Evolutionary conservation across 1,140 invertebrate species (phyloP).

Genomic region (Sinella curviseta): DNA sequence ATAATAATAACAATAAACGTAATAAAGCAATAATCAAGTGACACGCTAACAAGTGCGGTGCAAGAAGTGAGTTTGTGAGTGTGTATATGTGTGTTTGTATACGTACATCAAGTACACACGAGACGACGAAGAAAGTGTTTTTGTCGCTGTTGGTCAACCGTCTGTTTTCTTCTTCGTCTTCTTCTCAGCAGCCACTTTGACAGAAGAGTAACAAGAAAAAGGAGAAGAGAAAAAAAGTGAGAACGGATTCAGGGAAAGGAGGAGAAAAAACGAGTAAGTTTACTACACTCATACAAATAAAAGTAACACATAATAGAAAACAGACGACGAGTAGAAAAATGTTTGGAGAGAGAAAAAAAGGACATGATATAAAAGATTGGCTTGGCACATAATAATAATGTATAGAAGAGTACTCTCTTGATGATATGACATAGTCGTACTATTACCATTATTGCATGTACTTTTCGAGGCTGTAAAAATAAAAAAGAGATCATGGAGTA

Average conservation of each 20-base stretch:
- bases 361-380: no score
- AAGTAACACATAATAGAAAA: constrained; percentile 5
- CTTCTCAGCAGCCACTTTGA: neutral
- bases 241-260: neutral
- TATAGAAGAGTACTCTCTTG: no score
- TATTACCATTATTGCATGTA: no score
- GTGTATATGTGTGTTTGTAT: neutral
- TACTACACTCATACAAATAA: neutral
- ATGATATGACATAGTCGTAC: no score
- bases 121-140: neutral
- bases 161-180: neutral
- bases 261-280: constrained; percentile 12
- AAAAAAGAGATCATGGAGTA: no score
- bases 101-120: neutral
- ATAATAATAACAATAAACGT: constrained; percentile 3
- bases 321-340: neutral
- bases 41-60: neutral
- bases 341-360: neutral
- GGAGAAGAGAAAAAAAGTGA: neutral
- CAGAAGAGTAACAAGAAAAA: neutral
- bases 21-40: constrained; percentile 12
- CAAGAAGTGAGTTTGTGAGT: neutral
- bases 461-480: no score
- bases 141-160: neutral
- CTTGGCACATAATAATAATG: no score